A percentile compares a stretch with the other conserved stretches of the same genome.
Conservation (phyloP, 1,140 invertebrate species). For the Hesperophylax magnus region DNA sequence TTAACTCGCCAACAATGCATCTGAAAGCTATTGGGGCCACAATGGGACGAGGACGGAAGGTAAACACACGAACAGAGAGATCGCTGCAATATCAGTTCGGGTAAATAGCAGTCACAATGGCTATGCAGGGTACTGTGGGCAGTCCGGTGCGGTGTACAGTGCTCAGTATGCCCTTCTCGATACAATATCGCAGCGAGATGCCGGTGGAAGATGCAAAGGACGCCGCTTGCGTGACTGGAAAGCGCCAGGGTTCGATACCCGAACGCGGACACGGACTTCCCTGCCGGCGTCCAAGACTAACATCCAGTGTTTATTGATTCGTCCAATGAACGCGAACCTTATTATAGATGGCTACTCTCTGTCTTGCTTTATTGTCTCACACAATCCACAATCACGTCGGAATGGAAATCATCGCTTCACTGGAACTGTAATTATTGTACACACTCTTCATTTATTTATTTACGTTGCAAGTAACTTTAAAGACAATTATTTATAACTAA, state of each 20-base stretch:
- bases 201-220: slow-evolving; percentile 41
- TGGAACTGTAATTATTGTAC: no score
- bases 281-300: neutral
- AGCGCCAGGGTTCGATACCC: slow-evolving; percentile 41
- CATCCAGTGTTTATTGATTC: slow-evolving; percentile 21
- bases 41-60: neutral
- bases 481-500: no score
- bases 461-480: no score
- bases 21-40: neutral
- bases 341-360: neutral
- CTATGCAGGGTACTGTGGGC: neutral
- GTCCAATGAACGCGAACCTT: slow-evolving; percentile 16
- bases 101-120: slow-evolving; percentile 10
- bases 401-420: no score
- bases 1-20: neutral
- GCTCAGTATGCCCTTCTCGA: neutral
- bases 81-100: slow-evolving; percentile 4
- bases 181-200: slow-evolving; percentile 8
- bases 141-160: neutral
- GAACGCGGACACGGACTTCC: neutral
- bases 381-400: no score
- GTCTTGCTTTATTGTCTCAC: neutral
- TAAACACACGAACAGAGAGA: neutral
- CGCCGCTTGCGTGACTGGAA: slow-evolving; percentile 52
- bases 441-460: no score